These are phyloP conservation scores for Sylvietta virens DNA, from an alignment of 2,113 vertebrate species.

Conservation along the genomic window DNA sequence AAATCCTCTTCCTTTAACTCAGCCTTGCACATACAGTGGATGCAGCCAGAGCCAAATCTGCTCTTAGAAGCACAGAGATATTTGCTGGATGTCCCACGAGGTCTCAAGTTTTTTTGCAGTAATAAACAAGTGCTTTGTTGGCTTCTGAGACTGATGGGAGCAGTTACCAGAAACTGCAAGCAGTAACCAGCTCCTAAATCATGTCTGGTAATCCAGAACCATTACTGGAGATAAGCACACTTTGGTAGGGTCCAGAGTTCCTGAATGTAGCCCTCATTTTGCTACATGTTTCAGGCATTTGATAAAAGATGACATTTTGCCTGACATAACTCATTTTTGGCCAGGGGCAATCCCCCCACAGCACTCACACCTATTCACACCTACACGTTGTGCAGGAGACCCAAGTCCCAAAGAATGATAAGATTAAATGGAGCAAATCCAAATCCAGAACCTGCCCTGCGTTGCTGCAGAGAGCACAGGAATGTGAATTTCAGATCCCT, in stretches of 20 bases:
- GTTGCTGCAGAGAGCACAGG: not conserved
- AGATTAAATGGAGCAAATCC: not conserved
- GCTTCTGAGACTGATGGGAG: not conserved
- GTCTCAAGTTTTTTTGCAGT: not conserved
- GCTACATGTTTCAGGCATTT: not conserved
- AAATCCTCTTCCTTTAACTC: slow-evolving; percentile 8
- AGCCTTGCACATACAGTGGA: not conserved
- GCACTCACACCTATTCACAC: not conserved
- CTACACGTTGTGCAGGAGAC: not conserved
- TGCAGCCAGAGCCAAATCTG: not conserved
- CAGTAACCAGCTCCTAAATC: slow-evolving; percentile 15
- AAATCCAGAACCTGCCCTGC: not conserved
- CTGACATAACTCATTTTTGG: not conserved
- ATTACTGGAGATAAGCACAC: not conserved
- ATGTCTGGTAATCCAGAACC: not conserved
- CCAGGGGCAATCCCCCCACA: not conserved
- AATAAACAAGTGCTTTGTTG: not conserved
- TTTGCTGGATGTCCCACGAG: not conserved
- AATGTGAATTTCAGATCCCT: not conserved
- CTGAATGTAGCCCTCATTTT: not conserved
- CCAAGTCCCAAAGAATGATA: not conserved
- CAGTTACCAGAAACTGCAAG: not conserved
- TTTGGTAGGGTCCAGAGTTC: not conserved
- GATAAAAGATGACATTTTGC: not conserved
- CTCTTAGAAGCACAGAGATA: not conserved